phyloP scores from a whole-genome alignment of 2,888 invertebrate genomes.

The Ischnura elegans region DNA sequence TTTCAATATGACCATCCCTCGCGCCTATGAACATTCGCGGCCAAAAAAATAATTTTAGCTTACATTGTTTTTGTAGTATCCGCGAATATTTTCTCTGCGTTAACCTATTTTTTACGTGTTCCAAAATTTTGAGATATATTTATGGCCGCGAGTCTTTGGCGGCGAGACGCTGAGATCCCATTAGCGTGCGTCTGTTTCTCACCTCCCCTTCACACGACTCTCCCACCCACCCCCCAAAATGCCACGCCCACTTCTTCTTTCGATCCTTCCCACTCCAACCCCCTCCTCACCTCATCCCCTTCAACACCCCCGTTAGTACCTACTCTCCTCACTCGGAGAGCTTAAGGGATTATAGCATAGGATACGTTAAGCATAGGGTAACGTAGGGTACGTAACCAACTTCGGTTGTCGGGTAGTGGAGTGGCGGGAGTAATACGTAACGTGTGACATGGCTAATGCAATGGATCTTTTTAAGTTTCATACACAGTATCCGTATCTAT shows the following conservation, averaged over 20 bases:
- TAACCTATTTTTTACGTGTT: background rate
- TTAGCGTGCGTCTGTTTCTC: background rate
- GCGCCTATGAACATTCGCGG: background rate
- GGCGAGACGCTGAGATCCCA: background rate
- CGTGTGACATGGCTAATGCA: no score
- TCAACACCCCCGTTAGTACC: background rate
- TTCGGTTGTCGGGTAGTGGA: no score
- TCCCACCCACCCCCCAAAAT: background rate
- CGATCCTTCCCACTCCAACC: background rate
- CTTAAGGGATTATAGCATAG: no score
- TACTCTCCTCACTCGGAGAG: background rate
- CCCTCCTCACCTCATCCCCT: background rate
- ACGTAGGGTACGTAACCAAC: no score
- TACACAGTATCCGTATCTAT: no score
- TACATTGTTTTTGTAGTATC: background rate
- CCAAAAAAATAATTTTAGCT: background rate
- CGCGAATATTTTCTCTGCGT: background rate
- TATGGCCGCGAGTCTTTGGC: background rate
- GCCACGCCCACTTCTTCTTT: background rate
- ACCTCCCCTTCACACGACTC: background rate
- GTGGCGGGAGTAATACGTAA: no score
- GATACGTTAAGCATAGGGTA: no score
- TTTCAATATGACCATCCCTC: background rate
- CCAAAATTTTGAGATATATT: background rate
- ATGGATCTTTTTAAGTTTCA: no score